These are phyloP conservation scores for Rhinella marina DNA, from an alignment of 2,797 vertebrate genomes.

Conservation along the genomic window DNA sequence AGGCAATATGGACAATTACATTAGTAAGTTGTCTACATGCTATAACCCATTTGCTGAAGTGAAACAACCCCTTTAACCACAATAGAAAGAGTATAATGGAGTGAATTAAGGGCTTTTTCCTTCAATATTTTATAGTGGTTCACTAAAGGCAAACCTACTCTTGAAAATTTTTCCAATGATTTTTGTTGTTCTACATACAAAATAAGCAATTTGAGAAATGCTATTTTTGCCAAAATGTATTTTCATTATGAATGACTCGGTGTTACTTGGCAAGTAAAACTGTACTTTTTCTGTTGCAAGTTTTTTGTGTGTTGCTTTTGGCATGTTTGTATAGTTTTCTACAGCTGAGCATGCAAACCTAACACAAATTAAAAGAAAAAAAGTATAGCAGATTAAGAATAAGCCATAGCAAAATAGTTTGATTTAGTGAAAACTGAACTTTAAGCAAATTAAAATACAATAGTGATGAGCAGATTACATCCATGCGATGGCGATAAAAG, in stretches of 20 bases:
- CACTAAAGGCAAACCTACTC: background rate
- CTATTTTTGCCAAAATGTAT: background rate
- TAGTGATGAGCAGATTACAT: background rate
- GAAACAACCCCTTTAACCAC: too few species aligned
- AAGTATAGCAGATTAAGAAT: background rate
- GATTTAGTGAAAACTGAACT: conserved; percentile 5
- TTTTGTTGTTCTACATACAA: background rate
- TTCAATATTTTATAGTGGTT: background rate
- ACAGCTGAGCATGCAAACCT: background rate
- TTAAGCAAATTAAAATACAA: conserved; percentile 11
- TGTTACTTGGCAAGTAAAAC: background rate
- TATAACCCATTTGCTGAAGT: too few species aligned
- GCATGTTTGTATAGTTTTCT: conserved; percentile 6
- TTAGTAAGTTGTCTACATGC: too few species aligned
- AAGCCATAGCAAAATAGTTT: conserved; percentile 9
- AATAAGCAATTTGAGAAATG: background rate
- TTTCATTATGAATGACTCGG: background rate
- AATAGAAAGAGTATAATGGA: too few species aligned
- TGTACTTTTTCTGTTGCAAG: background rate
- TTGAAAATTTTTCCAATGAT: background rate
- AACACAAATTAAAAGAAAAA: background rate
- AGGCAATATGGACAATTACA: too few species aligned
- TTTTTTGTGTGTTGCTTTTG: conserved; percentile 7
- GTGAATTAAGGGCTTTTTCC: too few species aligned
- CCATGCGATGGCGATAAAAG: background rate